Evolutionary conservation across 2,113 vertebrate species (phyloP).

Genomic region (Eira barbara): DNA sequence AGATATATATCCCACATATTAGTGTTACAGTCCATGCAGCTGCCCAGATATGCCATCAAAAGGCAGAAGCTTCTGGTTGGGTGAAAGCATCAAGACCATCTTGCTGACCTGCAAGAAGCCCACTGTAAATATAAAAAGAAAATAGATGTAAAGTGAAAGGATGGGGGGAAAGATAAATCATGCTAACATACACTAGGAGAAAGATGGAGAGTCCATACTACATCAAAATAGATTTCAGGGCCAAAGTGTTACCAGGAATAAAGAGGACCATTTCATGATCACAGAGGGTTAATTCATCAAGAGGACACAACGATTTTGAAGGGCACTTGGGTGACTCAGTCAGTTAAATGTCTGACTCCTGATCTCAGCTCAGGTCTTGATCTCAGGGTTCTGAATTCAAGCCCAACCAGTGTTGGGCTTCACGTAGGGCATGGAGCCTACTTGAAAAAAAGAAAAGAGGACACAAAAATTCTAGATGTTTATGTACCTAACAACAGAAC

Average conservation of each 20-base stretch:
- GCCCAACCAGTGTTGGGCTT: not conserved
- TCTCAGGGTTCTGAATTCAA: not conserved
- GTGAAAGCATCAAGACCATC: not conserved
- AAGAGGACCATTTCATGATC: no score
- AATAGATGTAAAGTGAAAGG: not conserved
- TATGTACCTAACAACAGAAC: not conserved
- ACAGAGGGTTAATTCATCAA: not conserved
- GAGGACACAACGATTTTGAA: not conserved
- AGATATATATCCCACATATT: not conserved
- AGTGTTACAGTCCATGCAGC: fast-evolving
- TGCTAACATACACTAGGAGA: not conserved
- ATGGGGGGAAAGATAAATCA: not conserved
- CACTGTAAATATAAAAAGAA: not conserved
- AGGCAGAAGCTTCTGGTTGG: not conserved
- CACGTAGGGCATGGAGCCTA: not conserved
- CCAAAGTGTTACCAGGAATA: not conserved
- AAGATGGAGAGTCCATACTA: no score
- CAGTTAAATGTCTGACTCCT: not conserved
- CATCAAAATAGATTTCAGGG: not conserved
- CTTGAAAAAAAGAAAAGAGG: not conserved
- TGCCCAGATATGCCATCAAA: not conserved
- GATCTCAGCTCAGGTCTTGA: not conserved
- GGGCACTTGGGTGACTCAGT: not conserved
- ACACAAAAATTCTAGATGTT: not conserved
- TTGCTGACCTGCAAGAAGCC: not conserved